A percentile compares a stretch with the other conserved stretches of the same genome.
These are phyloP conservation scores for Cephus nigrinus DNA, from an alignment of 2,888 invertebrate genomes.

Conservation along the genomic window DNA sequence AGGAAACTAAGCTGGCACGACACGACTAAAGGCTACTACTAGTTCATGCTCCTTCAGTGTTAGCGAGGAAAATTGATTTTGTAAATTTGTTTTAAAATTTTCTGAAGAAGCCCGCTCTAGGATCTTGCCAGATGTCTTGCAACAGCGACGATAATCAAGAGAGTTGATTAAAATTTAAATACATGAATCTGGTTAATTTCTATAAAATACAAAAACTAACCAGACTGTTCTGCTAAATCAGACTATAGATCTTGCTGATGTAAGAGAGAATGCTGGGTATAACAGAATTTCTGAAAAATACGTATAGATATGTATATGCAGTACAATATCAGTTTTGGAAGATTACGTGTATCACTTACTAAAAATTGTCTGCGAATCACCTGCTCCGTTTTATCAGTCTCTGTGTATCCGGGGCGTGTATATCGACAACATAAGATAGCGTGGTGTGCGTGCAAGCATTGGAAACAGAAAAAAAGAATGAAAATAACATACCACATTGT, in stretches of 20 bases:
- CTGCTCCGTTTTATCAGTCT: not conserved
- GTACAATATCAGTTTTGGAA: no score
- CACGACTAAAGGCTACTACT: not conserved
- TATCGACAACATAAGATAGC: constrained; percentile 2
- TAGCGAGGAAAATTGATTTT: not conserved
- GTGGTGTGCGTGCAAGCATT: not conserved
- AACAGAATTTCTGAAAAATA: no score
- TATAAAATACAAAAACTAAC: not conserved
- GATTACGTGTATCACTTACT: no score
- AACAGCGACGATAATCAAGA: not conserved
- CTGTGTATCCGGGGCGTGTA: not conserved
- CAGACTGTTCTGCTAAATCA: not conserved
- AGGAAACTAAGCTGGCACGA: constrained; percentile 6
- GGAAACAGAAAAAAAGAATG: not conserved
- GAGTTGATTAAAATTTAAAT: not conserved
- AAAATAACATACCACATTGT: constrained; percentile 14
- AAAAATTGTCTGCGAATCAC: not conserved
- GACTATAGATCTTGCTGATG: not conserved
- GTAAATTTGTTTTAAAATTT: not conserved
- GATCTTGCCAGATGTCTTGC: not conserved
- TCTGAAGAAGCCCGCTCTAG: not conserved
- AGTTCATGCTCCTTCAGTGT: not conserved
- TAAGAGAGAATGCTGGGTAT: not conserved
- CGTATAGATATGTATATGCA: no score
- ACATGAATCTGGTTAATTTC: not conserved